Evolutionary conservation across 2,113 vertebrate species (phyloP), one percentile per base, ranked within the genome.

Genomic region (Coptodon rendalli): DNA sequence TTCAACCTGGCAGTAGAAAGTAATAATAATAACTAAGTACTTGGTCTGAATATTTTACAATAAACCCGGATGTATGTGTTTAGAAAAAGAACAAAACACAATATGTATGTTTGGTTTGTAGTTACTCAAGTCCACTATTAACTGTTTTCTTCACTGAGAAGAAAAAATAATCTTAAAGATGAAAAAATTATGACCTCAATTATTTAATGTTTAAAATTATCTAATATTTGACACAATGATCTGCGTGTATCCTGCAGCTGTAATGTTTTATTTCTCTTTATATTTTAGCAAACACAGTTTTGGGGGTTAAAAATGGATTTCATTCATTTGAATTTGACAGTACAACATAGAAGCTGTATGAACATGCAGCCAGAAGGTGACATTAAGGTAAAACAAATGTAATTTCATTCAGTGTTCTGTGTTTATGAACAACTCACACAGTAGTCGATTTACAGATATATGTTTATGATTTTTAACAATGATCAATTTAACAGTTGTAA

Each of bases 121-220:
- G 34, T 66, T 38, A 36, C 31, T 66, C 12, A 38, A 66, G 10
- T 66, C 34, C 61, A 66, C 1, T 2, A 13, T 66, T 38, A 38
- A 38, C 34, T 3, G 38, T 66, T 66, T 22, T 8, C 34, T 68
- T 38, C 11, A 2, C 61, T n/a, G 4, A 66, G 17, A 66, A 36
- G 4, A 6, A 38, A 76, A 53, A 53, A 10, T 10, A 1, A 27
- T 45, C 40, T 1, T 29, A 48, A 17, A 48, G 40, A 29, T 29
- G 2, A 9, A 73, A 45, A 76, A 11, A 0, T 48, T 3, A 3
- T 6, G 13, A 76, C 9, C 17, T 24, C 14, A 10, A 45, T 45
- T 45, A 0, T 27, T 45, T 27, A 45, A 73, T 4, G 0, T 48
- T 19, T 48, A 0, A 76, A 76, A 19, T 29, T 0, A 27, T 76